A percentile compares a stretch with the other conserved stretches of the same genome.
Evolutionary conservation across 2,888 invertebrate species (phyloP).

Genomic region (Drosophila recens): DNA sequence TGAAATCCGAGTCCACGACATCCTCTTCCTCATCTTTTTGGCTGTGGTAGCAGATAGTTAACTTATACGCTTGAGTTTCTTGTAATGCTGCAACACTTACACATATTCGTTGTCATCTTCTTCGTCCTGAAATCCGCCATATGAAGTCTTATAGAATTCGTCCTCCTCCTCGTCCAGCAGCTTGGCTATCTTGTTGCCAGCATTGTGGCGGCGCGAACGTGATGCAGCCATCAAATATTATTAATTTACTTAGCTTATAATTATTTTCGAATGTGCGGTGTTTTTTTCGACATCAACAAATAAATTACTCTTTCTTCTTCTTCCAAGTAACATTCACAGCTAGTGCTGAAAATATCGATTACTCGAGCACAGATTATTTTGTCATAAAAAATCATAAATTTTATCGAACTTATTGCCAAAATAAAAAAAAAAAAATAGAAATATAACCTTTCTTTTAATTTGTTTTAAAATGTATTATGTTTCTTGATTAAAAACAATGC

Average conservation of each 20-base stretch:
- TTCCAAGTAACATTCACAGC: conserved; percentile 17
- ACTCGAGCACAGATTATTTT: neutral
- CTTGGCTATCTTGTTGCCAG: conserved; percentile 96
- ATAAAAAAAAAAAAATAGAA: too few relatives aligned
- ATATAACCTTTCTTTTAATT: neutral
- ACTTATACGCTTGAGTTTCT: neutral
- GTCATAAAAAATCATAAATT: neutral
- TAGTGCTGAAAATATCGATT: neutral
- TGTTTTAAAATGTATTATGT: neutral
- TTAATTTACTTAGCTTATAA: neutral
- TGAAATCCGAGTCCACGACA: conserved; percentile 98
- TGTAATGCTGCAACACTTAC: conserved; percentile 85
- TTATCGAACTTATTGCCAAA: neutral
- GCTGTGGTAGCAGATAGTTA: conserved; percentile 67
- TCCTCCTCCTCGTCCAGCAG: conserved; percentile 97
- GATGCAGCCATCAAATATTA: conserved; percentile 84
- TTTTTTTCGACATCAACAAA: conserved; percentile 41
- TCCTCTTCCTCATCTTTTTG: conserved; percentile 88
- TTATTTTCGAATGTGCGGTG: neutral
- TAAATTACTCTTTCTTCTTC: conserved; percentile 18
- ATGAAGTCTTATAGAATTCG: conserved; percentile 99
- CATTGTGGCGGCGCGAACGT: conserved; percentile 94
- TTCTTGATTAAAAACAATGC: neutral
- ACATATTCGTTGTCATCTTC: conserved; percentile 94
- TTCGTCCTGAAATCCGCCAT: conserved; percentile 97